Percentiles rank a stretch among this genome's conserved stretches.
phyloP scores from a whole-genome alignment of 2,797 vertebrate genomes.

The Anabacerthia variegaticeps region DNA sequence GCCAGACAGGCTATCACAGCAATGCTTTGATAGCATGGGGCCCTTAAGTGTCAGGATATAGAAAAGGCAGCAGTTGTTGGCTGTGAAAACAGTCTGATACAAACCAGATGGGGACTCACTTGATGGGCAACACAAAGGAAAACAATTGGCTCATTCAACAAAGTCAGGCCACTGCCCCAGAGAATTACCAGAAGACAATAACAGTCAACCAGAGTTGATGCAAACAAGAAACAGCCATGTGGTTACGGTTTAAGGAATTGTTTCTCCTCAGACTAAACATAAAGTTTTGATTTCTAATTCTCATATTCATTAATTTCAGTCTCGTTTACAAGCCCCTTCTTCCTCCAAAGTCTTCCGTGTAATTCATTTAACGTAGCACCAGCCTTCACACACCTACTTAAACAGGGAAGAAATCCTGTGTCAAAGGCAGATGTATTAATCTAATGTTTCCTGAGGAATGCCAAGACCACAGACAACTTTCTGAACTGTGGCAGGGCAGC shows the following conservation, averaged over 20 bases:
- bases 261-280: constrained; percentile 80
- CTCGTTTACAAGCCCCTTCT: constrained; percentile 53
- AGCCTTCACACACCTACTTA: constrained; percentile 59
- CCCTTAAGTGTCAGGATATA: constrained; percentile 84
- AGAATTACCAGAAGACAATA: constrained; percentile 80
- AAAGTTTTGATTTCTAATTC: constrained; percentile 81
- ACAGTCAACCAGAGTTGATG: constrained; percentile 75
- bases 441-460: constrained; percentile 61
- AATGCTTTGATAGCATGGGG: constrained; percentile 83
- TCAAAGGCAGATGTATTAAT: constrained; percentile 49
- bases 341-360: constrained; percentile 52
- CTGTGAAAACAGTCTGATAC: constrained; percentile 89
- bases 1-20: constrained; percentile 79
- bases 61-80: constrained; percentile 85
- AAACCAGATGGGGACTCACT: constrained; percentile 89
- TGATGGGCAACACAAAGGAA: constrained; percentile 84
- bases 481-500: constrained; percentile 42
- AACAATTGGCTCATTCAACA: constrained; percentile 86
- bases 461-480: constrained; percentile 50
- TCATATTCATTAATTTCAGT: constrained; percentile 75
- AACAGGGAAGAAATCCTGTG: neutral
- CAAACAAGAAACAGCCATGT: constrained; percentile 81
- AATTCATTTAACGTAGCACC: constrained; percentile 60
- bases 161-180: constrained; percentile 76
- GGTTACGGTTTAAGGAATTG: constrained; percentile 72